A percentile compares a stretch with the other conserved stretches of the same genome.
These are phyloP conservation scores for Leptinotarsa texana DNA, from an alignment of 1,140 invertebrate genomes.

Conservation along the genomic window DNA sequence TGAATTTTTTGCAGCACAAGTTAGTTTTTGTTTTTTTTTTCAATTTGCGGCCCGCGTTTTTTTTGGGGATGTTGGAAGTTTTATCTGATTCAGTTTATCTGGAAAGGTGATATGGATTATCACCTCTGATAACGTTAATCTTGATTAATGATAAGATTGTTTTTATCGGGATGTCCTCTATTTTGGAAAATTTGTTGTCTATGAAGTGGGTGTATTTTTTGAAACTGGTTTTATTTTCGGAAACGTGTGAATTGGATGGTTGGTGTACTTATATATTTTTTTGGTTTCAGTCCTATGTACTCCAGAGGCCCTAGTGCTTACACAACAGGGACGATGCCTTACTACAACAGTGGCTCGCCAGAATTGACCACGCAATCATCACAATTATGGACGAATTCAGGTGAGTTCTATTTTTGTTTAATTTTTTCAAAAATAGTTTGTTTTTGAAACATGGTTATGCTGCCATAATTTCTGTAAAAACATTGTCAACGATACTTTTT, in stretches of 20 bases:
- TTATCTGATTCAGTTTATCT: conserved; percentile 19
- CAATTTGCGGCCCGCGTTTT: conserved; percentile 9
- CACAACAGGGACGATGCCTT: conserved; percentile 46
- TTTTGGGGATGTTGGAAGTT: conserved; percentile 16
- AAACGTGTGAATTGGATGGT: too few species aligned
- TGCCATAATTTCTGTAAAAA: not conserved
- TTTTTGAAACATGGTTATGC: not conserved
- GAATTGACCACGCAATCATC: conserved; percentile 39
- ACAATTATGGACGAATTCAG: conserved; percentile 51
- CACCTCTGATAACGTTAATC: conserved; percentile 1
- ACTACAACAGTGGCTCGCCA: conserved; percentile 48
- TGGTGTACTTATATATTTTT: conserved; percentile 25
- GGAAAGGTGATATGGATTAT: conserved; percentile 6
- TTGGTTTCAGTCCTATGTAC: conserved; percentile 48
- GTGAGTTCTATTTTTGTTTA: conserved; percentile 36
- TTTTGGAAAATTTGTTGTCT: conserved; percentile 41
- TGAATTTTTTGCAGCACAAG: conserved; percentile 47
- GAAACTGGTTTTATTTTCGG: not conserved
- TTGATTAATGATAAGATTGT: conserved; percentile 21
- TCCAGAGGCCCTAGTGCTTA: conserved; percentile 42
- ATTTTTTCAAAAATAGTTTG: not conserved
- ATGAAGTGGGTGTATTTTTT: conserved; percentile 29
- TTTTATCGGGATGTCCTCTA: conserved; percentile 36
- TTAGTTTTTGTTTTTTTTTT: conserved; percentile 41
- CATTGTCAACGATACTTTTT: too few species aligned